Evolutionary conservation across 2,113 vertebrate species (phyloP).

Genomic region (Ovis canadensis): DNA sequence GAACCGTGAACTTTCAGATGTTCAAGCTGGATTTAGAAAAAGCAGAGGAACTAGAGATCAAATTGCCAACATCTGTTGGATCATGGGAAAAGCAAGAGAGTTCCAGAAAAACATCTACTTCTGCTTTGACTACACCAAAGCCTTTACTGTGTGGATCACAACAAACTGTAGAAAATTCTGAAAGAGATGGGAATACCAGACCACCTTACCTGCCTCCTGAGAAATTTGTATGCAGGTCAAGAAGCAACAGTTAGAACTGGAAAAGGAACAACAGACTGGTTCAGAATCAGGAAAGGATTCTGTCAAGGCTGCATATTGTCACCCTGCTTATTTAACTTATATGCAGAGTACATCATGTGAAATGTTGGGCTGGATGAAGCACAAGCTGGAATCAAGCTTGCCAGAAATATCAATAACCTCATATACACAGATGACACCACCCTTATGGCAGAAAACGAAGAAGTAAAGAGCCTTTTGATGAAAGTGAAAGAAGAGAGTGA

Average conservation of each 20-base stretch:
- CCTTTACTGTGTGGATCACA: not conserved
- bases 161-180: not conserved
- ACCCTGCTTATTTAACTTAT: not conserved
- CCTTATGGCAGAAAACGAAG: not conserved
- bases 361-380: not conserved
- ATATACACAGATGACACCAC: not conserved
- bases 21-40: not conserved
- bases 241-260: not conserved
- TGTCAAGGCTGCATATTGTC: not conserved
- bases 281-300: not conserved
- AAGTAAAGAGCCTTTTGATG: not conserved
- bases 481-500: not conserved
- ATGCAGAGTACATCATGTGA: not conserved
- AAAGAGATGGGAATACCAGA: not conserved
- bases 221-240: not conserved
- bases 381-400: not conserved
- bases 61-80: not conserved
- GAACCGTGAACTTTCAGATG: not conserved
- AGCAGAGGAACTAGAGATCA: not conserved
- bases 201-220: not conserved
- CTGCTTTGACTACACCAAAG: not conserved
- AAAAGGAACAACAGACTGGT: not conserved
- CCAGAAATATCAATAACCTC: not conserved
- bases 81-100: not conserved
- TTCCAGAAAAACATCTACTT: not conserved